Conservation (phyloP, 2,113 vertebrate species). For the Ictalurus punctatus region DNA sequence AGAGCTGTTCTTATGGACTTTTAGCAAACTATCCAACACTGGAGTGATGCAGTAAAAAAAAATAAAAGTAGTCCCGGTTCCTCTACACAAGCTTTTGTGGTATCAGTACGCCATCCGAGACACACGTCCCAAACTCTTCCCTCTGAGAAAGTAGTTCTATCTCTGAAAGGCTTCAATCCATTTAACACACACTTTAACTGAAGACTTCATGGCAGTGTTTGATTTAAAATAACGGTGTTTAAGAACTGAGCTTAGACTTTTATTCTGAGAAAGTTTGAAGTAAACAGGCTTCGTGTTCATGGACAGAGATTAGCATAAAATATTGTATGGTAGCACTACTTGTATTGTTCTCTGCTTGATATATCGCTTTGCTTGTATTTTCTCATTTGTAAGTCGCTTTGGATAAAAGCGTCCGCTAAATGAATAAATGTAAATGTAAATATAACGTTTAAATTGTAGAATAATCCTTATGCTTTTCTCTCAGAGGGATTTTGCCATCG, state of each 20-base stretch:
- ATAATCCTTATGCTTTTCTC: neutral
- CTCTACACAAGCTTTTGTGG: neutral
- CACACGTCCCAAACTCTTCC: too few species aligned
- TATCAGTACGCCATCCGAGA: neutral
- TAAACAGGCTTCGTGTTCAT: neutral
- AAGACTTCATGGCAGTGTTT: neutral
- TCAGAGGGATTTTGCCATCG: conserved; percentile 42
- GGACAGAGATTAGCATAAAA: neutral
- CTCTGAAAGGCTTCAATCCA: neutral
- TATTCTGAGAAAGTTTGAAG: neutral
- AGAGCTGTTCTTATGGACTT: neutral
- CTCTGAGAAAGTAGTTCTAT: too few species aligned
- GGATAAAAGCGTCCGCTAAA: too few species aligned
- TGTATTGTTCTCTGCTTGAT: too few species aligned
- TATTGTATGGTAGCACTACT: too few species aligned
- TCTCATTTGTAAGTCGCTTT: too few species aligned
- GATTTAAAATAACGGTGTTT: neutral
- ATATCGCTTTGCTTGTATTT: too few species aligned
- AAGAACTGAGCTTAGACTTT: neutral
- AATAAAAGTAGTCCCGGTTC: neutral
- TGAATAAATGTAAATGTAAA: too few species aligned
- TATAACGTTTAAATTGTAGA: neutral
- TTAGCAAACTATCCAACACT: neutral
- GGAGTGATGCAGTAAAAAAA: neutral
- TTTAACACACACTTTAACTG: neutral